Conservation (phyloP, 2,113 vertebrate species). For the Petromus typicus region DNA sequence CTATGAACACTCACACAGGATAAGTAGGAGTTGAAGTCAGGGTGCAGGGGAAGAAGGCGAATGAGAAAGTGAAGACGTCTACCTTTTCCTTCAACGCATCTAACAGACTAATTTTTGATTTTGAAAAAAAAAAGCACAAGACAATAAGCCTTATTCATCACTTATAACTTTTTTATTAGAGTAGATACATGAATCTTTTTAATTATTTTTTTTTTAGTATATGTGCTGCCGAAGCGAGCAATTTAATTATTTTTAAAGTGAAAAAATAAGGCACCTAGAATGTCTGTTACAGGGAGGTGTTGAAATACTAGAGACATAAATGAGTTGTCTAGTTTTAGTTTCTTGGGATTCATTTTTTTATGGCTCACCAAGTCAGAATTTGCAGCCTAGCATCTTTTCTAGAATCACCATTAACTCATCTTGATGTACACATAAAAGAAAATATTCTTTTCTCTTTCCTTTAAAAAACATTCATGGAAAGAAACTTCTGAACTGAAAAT, state of each 20-base stretch:
- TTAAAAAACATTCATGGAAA: background rate
- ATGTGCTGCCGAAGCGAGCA: too few species aligned
- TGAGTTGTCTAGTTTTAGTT: background rate
- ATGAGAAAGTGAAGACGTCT: background rate
- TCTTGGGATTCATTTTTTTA: background rate
- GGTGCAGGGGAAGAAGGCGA: background rate
- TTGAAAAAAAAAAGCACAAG: background rate
- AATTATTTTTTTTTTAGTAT: constrained; percentile 35
- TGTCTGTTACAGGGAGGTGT: background rate
- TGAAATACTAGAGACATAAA: constrained; percentile 28
- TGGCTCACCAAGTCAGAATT: background rate
- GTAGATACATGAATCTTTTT: constrained; percentile 10
- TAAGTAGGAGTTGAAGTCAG: constrained; percentile 3
- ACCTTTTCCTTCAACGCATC: background rate
- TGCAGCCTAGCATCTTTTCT: background rate
- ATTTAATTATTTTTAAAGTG: constrained; percentile 23
- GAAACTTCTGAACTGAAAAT: background rate
- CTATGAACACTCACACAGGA: background rate
- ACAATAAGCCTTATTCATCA: constrained; percentile 4
- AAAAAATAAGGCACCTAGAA: constrained; percentile 38
- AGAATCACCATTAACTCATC: background rate
- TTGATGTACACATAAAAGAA: background rate
- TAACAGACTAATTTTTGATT: background rate
- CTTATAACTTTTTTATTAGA: constrained; percentile 47
- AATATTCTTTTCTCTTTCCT: background rate